These are phyloP conservation scores for Pyrrhia umbra DNA, from an alignment of 2,888 invertebrate species.

Conservation along the genomic window DNA sequence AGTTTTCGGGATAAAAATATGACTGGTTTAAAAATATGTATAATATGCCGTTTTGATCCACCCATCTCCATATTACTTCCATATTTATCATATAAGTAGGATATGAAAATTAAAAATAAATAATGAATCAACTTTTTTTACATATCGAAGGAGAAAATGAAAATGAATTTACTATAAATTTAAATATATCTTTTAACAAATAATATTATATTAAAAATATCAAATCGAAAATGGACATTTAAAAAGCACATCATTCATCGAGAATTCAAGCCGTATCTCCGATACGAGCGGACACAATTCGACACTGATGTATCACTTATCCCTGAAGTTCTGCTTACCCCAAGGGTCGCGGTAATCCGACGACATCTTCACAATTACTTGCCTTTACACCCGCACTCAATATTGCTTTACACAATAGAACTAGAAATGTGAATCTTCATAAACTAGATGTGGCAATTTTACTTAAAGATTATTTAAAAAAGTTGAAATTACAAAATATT, in stretches of 20 bases:
- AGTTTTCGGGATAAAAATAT: no score
- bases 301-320: slow-evolving; percentile 87
- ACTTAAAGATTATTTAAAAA: no score
- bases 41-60: no score
- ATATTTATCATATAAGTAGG: no score
- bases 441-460: slow-evolving; percentile 28
- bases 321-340: slow-evolving; percentile 63
- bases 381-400: slow-evolving; percentile 84
- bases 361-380: slow-evolving; percentile 86
- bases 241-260: slow-evolving; percentile 53
- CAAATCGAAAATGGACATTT: slow-evolving; percentile 22
- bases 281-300: slow-evolving; percentile 69
- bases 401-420: slow-evolving; percentile 80
- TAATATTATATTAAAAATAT: neutral
- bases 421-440: slow-evolving; percentile 28
- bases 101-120: no score
- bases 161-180: neutral
- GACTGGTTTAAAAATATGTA: no score
- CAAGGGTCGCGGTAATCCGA: slow-evolving; percentile 78
- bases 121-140: no score
- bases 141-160: no score
- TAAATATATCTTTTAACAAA: neutral
- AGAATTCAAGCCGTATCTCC: slow-evolving; percentile 52
- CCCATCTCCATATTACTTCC: no score
- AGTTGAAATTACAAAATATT: no score